Evolutionary conservation across 2,888 invertebrate genomes (phyloP).

Genomic region (Chymomyza procnemis): DNA sequence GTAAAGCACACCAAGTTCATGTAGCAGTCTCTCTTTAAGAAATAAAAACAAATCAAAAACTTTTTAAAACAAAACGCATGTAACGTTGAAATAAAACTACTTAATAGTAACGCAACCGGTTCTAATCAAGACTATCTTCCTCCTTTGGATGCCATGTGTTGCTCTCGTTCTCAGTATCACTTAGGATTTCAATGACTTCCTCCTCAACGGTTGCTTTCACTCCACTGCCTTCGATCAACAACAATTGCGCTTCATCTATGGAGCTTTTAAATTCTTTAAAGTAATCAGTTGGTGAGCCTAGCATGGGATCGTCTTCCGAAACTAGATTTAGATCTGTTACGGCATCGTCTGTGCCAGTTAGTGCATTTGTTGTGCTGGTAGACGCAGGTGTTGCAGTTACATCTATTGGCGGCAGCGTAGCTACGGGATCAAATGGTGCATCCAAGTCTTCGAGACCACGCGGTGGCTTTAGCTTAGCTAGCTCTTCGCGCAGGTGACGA

Average conservation of each 20-base stretch:
- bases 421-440: slow-evolving; percentile 80
- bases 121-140: slow-evolving; percentile 49
- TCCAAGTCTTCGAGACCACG: slow-evolving; percentile 86
- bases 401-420: slow-evolving; percentile 72
- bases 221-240: neutral
- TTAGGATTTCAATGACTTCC: slow-evolving; percentile 55
- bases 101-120: neutral
- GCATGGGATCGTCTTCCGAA: slow-evolving; percentile 41
- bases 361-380: slow-evolving; percentile 38
- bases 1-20: slow-evolving; percentile 68
- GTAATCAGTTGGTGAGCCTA: slow-evolving; percentile 43
- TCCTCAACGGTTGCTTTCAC: slow-evolving; percentile 39
- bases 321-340: slow-evolving; percentile 57
- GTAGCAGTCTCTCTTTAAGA: slow-evolving; percentile 64
- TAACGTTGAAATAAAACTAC: neutral
- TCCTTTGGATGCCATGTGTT: slow-evolving; percentile 63
- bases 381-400: slow-evolving; percentile 48
- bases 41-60: slow-evolving; percentile 52
- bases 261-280: slow-evolving; percentile 41
- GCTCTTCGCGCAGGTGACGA: slow-evolving; percentile 90
- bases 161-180: slow-evolving; percentile 65
- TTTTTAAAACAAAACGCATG: slow-evolving; percentile 53
- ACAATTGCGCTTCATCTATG: neutral
- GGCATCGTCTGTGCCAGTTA: slow-evolving; percentile 45
- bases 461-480: slow-evolving; percentile 89